phyloP scores from a whole-genome alignment of 2,113 vertebrate species.

The Gobio gobio region DNA sequence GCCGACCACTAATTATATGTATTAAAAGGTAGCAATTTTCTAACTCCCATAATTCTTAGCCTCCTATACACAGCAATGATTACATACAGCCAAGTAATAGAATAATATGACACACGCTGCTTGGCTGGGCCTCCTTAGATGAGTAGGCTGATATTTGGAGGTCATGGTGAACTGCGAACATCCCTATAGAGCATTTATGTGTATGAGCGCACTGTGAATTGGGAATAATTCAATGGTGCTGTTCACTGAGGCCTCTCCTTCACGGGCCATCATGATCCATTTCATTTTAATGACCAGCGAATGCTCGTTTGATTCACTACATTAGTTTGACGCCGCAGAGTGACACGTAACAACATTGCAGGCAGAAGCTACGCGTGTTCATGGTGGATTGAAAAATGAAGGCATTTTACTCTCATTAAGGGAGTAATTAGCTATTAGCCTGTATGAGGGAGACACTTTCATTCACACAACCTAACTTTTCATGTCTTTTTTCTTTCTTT shows the following conservation, averaged over 20 bases:
- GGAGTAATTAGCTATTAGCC: slow-evolving; percentile 48
- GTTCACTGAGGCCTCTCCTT: slow-evolving; percentile 48
- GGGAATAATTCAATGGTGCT: slow-evolving; percentile 14
- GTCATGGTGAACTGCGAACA: background rate
- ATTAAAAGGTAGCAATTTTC: background rate
- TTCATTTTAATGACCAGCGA: slow-evolving; percentile 63
- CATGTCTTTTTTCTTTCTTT: background rate
- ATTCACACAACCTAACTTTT: background rate
- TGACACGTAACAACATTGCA: slow-evolving; percentile 57
- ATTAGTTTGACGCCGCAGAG: slow-evolving; percentile 49
- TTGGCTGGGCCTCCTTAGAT: background rate
- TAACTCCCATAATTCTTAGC: background rate
- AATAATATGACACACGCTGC: background rate
- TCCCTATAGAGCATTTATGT: background rate
- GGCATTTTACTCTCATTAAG: slow-evolving; percentile 56
- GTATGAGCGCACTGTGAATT: slow-evolving; percentile 22
- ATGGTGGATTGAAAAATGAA: slow-evolving; percentile 47
- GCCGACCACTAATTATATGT: background rate
- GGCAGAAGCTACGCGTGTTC: slow-evolving; percentile 35
- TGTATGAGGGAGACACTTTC: slow-evolving; percentile 6
- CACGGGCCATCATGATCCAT: slow-evolving; percentile 55
- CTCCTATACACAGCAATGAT: background rate
- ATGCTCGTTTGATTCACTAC: slow-evolving; percentile 65
- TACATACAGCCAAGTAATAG: slow-evolving; percentile 13
- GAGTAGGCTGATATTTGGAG: slow-evolving; percentile 9